A percentile compares a stretch with the other conserved stretches of the same genome.
These are phyloP conservation scores for Synergus umbraculus DNA, from an alignment of 2,888 invertebrate genomes.

Conservation along the genomic window DNA sequence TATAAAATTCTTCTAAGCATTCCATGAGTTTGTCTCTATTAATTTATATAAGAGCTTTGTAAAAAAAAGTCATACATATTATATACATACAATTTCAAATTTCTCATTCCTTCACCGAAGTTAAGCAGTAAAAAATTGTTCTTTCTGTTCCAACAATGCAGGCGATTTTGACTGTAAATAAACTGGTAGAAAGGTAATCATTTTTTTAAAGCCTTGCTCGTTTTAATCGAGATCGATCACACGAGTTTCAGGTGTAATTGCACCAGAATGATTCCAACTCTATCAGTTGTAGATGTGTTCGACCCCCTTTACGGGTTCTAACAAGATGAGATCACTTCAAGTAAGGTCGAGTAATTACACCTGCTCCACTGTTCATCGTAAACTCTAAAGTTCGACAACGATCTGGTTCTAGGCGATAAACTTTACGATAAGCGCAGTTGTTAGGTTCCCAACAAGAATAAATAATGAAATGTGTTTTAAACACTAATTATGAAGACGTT, in stretches of 20 bases:
- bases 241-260: not conserved
- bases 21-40: not conserved
- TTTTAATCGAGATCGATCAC: not conserved
- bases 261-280: not conserved
- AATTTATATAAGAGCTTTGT: too few relatives aligned
- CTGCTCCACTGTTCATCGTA: constrained; percentile 47
- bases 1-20: not conserved
- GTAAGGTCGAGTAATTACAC: constrained; percentile 55
- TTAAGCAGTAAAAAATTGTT: too few relatives aligned
- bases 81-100: too few relatives aligned
- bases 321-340: constrained; percentile 48
- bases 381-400: not conserved
- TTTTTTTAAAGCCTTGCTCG: not conserved
- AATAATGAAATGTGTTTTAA: not conserved
- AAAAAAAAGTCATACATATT: too few relatives aligned
- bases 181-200: not conserved
- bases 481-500: not conserved
- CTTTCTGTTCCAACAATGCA: too few relatives aligned
- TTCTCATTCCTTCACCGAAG: too few relatives aligned
- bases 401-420: not conserved
- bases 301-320: constrained; percentile 49
- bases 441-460: not conserved
- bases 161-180: not conserved
- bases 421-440: not conserved
- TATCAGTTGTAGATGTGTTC: constrained; percentile 38